Evolutionary conservation across 2,113 vertebrate genomes (phyloP).

Genomic region (Pristiophorus japonicus): DNA sequence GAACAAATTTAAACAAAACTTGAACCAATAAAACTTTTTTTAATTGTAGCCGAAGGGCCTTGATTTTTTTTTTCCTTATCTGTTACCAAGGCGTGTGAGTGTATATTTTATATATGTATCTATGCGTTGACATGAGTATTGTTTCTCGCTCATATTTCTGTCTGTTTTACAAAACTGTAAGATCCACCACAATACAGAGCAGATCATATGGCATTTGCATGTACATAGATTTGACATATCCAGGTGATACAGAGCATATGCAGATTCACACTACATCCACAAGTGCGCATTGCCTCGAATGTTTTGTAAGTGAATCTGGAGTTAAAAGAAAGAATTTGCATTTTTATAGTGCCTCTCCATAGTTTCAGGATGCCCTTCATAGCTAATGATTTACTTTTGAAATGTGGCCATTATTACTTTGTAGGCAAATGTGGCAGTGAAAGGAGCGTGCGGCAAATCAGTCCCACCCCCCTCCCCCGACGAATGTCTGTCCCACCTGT

Average conservation of each 20-base stretch:
- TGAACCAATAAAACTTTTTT: background rate
- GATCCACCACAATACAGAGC: background rate
- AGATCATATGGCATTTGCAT: background rate
- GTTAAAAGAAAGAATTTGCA: background rate
- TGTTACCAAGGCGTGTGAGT: too few species aligned
- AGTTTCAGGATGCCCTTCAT: background rate
- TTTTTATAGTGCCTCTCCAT: background rate
- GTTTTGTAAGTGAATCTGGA: background rate
- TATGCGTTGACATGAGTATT: background rate
- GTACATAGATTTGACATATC: background rate
- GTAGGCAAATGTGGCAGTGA: too few species aligned
- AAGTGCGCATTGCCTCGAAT: background rate
- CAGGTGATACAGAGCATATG: background rate
- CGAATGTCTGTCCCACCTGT: too few species aligned
- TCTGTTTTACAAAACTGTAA: background rate
- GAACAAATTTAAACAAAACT: too few species aligned
- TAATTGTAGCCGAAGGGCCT: background rate
- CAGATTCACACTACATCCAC: background rate
- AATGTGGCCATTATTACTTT: background rate
- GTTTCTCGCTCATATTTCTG: background rate
- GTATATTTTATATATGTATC: too few species aligned
- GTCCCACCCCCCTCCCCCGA: too few species aligned
- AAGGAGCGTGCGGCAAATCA: too few species aligned
- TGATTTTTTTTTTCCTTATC: too few species aligned
- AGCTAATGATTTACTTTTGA: background rate